Evolutionary conservation across 2,113 vertebrate genomes (phyloP).

Genomic region (Phodopus roborovskii): DNA sequence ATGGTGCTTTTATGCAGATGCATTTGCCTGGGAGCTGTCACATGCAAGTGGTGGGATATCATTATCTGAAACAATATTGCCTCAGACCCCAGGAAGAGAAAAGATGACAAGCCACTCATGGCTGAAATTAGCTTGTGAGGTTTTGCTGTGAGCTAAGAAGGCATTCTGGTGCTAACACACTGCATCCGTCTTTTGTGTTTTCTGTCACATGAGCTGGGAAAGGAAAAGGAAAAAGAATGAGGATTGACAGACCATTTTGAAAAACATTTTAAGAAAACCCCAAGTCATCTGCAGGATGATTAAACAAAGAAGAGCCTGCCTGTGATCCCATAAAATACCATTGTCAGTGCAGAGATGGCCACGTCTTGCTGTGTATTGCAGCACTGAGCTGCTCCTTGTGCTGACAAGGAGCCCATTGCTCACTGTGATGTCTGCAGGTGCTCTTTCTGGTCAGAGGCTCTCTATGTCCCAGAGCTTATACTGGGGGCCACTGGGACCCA

Average conservation of each 20-base stretch:
- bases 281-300: not conserved
- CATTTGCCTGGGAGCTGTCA: not conserved
- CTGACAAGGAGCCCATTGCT: not conserved
- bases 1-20: not conserved
- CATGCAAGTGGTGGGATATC: not conserved
- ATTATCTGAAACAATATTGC: constrained; percentile 1
- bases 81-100: not conserved
- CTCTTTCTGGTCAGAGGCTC: not conserved
- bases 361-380: not conserved
- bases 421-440: not conserved
- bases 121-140: constrained; percentile 30
- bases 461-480: not conserved
- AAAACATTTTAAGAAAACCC: constrained; percentile 32
- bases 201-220: not conserved
- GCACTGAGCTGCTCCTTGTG: not conserved
- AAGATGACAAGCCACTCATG: constrained; percentile 19
- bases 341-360: not conserved
- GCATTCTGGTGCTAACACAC: not conserved
- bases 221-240: constrained; percentile 11
- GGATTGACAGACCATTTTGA: not conserved
- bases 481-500: not conserved
- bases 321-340: not conserved
- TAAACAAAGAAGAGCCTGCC: not conserved
- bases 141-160: not conserved
- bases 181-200: not conserved